Evolutionary conservation across 2,888 invertebrate species (phyloP).

Genomic region (Coecobrya sp.): DNA sequence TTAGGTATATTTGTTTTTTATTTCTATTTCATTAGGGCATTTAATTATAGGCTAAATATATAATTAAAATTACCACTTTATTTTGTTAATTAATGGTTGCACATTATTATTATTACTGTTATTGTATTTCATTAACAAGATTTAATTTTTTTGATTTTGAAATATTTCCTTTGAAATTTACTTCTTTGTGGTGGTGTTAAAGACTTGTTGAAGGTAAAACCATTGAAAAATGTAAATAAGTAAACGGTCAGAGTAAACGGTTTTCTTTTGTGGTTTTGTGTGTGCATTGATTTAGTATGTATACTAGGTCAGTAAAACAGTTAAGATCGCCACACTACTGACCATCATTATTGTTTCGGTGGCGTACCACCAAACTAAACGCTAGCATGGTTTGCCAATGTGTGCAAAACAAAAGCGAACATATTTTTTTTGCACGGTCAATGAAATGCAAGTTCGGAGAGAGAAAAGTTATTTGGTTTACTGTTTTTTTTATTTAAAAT

Average conservation of each 20-base stretch:
- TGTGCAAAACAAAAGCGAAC: not conserved
- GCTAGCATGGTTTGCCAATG: not conserved
- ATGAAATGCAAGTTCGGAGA: not conserved
- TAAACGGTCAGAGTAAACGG: not conserved
- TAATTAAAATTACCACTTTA: constrained; percentile 14
- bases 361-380: constrained; percentile 31
- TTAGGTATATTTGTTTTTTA: not conserved
- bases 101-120: not conserved
- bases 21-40: constrained; percentile 71
- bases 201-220: not conserved
- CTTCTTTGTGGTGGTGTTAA: not conserved
- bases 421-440: not conserved
- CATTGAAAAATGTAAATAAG: not conserved
- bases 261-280: constrained; percentile 2
- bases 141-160: not conserved
- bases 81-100: not conserved
- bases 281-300: too few species aligned
- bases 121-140: not conserved
- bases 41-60: constrained; percentile 65
- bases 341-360: constrained; percentile 16
- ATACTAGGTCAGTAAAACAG: constrained; percentile 62
- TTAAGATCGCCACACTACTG: not conserved
- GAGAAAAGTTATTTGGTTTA: not conserved
- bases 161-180: not conserved
- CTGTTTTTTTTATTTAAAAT: not conserved